A percentile compares a stretch with the other conserved stretches of the same genome.
These are phyloP conservation scores for Eufriesea mexicana DNA, from an alignment of 1,140 invertebrate species.

Conservation along the genomic window DNA sequence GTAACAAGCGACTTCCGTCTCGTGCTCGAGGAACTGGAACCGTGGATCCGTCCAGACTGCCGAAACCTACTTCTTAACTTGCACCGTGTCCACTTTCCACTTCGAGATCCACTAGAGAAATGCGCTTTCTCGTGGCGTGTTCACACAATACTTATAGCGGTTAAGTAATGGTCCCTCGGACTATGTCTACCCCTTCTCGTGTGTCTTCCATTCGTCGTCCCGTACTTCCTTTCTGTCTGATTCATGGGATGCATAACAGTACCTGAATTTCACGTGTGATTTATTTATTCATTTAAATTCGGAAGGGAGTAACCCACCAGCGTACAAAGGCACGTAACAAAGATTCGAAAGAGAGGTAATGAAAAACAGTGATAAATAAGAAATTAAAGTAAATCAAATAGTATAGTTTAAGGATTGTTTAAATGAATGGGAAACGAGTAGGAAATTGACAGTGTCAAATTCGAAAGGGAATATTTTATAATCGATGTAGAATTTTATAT, in stretches of 20 bases:
- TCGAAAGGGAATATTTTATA: no score
- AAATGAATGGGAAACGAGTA: no score
- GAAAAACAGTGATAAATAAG: no score
- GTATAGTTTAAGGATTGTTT: no score
- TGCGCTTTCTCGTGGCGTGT: constrained; percentile 73
- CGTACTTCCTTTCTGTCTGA: neutral
- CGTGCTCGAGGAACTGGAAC: neutral
- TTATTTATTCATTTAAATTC: no score
- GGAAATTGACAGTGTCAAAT: no score
- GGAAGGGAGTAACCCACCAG: no score
- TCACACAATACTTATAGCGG: constrained; percentile 72
- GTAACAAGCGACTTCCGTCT: neutral
- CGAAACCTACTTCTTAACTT: constrained; percentile 11
- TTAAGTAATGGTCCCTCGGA: constrained; percentile 38
- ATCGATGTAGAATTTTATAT: no score
- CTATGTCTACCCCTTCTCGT: constrained; percentile 7
- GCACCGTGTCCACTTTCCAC: constrained; percentile 53
- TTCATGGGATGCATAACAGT: neutral
- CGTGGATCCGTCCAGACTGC: neutral
- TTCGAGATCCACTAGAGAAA: constrained; percentile 71
- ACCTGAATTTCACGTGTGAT: no score
- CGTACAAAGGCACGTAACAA: no score
- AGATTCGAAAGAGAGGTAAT: no score
- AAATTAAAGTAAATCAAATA: no score
- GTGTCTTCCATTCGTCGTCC: neutral